Conservation (phyloP, 2,113 vertebrate species). For the Bombycilla garrulus region DNA sequence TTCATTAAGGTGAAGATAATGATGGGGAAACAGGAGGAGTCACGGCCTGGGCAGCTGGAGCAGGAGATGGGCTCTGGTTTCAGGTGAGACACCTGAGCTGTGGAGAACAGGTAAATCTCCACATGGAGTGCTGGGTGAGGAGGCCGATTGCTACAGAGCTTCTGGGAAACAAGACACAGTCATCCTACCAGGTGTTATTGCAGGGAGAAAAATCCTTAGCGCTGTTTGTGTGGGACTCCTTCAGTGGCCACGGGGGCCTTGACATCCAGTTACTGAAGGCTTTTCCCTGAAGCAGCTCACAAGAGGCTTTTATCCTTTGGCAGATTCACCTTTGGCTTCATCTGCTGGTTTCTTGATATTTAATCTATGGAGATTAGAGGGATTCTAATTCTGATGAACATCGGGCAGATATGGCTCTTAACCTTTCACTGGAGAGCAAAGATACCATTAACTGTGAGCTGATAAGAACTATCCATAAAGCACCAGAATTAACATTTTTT, state of each 20-base stretch:
- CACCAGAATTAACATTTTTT: not conserved
- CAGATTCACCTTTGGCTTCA: slow-evolving; percentile 52
- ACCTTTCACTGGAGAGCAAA: slow-evolving; percentile 38
- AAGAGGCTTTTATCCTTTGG: not conserved
- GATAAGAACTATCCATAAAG: slow-evolving; percentile 45
- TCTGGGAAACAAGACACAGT: not conserved
- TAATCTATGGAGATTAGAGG: slow-evolving; percentile 36
- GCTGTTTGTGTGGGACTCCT: not conserved
- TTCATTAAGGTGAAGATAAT: not conserved
- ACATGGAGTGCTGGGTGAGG: not conserved
- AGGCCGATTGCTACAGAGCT: not conserved
- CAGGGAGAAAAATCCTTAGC: not conserved
- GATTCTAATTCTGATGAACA: not conserved
- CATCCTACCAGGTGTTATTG: not conserved
- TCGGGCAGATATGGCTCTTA: not conserved
- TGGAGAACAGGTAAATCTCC: not conserved
- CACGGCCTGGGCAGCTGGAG: not conserved
- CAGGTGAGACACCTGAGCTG: not conserved
- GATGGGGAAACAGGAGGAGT: not conserved
- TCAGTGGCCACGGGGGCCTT: not conserved
- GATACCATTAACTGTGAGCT: slow-evolving; percentile 25
- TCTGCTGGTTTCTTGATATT: not conserved
- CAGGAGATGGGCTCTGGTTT: not conserved
- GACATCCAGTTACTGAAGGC: not conserved
- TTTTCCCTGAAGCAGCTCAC: slow-evolving; percentile 3